phyloP scores from a whole-genome alignment of 2,113 vertebrate genomes.

The Tenebrosternarchus preto region DNA sequence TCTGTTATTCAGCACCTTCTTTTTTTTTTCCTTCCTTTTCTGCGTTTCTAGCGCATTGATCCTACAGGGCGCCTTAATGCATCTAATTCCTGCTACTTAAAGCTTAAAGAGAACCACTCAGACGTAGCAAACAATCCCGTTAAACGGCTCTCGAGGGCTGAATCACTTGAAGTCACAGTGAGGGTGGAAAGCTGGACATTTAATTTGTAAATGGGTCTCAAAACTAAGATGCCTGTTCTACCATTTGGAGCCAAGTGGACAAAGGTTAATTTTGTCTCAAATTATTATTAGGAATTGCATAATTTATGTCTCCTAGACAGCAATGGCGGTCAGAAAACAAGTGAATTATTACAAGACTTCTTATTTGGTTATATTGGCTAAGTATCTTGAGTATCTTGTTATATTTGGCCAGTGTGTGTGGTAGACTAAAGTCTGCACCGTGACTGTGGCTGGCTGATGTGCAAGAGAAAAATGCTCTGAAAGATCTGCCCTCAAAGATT shows the following conservation, averaged over 20 bases:
- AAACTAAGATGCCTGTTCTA: no score
- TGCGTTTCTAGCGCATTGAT: slow-evolving; percentile 28
- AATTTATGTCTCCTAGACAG: no score
- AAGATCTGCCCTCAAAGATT: not conserved
- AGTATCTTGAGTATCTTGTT: no score
- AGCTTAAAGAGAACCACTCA: not conserved
- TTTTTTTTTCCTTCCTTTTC: not conserved
- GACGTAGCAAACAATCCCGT: not conserved
- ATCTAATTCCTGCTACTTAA: slow-evolving; percentile 18
- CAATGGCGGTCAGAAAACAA: no score
- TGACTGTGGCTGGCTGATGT: not conserved
- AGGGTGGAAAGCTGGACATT: not conserved
- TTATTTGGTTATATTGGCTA: not conserved
- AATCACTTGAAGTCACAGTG: not conserved
- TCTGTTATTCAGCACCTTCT: not conserved
- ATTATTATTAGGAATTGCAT: no score
- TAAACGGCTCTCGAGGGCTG: not conserved
- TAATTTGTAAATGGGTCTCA: no score
- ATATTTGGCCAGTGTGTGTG: not conserved
- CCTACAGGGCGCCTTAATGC: slow-evolving; percentile 9
- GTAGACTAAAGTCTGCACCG: not conserved
- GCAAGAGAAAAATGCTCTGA: not conserved
- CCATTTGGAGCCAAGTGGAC: no score
- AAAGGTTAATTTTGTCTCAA: no score
- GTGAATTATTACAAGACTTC: no score